phyloP scores from a whole-genome alignment of 2,797 vertebrate species.

The Sebastes diploproa region DNA sequence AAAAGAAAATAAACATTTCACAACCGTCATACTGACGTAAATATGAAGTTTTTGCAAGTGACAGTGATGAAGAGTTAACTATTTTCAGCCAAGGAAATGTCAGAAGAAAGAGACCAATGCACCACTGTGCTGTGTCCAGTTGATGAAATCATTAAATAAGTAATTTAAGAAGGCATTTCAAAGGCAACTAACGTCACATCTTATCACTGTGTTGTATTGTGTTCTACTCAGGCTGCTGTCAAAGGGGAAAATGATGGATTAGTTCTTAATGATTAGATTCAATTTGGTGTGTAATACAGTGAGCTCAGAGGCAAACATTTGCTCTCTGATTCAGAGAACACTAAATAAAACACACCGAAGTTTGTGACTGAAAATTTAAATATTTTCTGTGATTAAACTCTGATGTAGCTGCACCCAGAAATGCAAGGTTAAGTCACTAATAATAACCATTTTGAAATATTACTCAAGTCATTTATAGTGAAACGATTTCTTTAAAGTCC shows the following conservation, averaged over 20 bases:
- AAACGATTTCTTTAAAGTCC: not conserved
- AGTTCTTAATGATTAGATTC: not conserved
- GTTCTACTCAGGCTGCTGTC: not conserved
- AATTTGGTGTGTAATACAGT: not conserved
- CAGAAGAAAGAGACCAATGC: not conserved
- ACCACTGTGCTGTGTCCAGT: not conserved
- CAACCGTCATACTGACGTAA: not conserved
- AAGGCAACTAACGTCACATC: not conserved
- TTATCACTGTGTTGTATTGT: not conserved
- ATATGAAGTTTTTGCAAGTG: not conserved
- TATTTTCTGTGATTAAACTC: not conserved
- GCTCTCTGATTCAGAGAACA: not conserved
- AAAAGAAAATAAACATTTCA: not conserved
- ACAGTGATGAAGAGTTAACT: not conserved
- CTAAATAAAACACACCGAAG: not conserved
- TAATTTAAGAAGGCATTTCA: not conserved
- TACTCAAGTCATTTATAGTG: not conserved
- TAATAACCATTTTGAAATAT: not conserved
- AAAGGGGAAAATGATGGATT: not conserved
- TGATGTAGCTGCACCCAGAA: not conserved
- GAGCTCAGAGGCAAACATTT: not conserved
- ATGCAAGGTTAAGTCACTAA: not conserved
- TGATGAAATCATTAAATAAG: not conserved
- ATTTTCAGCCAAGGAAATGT: not conserved
- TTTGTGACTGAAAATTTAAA: not conserved